phyloP scores from a whole-genome alignment of 2,888 invertebrate genomes.

The Athripsodes cinereus region DNA sequence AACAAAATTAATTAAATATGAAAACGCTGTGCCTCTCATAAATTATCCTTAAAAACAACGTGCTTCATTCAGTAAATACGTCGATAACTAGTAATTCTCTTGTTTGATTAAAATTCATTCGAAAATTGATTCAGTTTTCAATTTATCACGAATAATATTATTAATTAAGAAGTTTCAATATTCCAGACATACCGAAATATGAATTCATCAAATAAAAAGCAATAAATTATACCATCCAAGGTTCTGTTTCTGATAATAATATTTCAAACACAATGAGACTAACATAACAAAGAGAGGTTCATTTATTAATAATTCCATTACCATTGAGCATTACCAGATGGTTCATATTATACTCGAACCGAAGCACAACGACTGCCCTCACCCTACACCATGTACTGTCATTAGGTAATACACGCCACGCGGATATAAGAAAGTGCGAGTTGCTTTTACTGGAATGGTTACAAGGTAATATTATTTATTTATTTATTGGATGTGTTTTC shows the following conservation, averaged over 20 bases:
- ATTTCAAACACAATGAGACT: constrained; percentile 1
- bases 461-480: too few relatives aligned
- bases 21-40: too few relatives aligned
- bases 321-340: not conserved
- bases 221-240: not conserved
- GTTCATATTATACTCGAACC: not conserved
- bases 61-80: too few relatives aligned
- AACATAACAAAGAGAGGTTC: not conserved
- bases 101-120: not conserved
- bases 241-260: not conserved
- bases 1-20: too few relatives aligned
- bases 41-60: too few relatives aligned
- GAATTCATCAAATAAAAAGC: not conserved
- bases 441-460: too few relatives aligned
- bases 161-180: not conserved
- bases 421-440: too few relatives aligned
- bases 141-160: not conserved
- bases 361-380: too few relatives aligned
- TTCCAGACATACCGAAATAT: not conserved
- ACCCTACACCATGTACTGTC: too few relatives aligned
- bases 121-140: not conserved
- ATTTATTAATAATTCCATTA: constrained; percentile 2
- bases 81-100: too few relatives aligned
- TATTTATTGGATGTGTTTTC: too few relatives aligned
- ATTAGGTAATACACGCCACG: too few relatives aligned